Percentiles rank a stretch among this genome's conserved stretches.
Conservation (phyloP, 2,113 vertebrate species). For the Taxidea taxus region DNA sequence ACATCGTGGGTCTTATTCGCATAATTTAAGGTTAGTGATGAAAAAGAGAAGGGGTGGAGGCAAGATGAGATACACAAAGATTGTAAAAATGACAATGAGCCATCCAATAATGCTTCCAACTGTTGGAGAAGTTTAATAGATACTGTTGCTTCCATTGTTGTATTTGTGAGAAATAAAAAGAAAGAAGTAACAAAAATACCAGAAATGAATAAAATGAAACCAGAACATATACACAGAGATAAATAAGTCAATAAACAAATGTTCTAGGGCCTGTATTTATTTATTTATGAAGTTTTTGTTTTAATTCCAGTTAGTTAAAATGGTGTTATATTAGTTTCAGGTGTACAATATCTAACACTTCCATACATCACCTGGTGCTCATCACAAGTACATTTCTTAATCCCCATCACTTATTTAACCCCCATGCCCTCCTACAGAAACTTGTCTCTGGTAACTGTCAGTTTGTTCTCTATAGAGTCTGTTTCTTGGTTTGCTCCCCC, state of each 20-base stretch:
- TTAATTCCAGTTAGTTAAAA: not conserved
- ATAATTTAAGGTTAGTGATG: constrained; percentile 38
- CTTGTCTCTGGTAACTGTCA: not conserved
- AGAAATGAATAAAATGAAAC: not conserved
- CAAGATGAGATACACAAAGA: not conserved
- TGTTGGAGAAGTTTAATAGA: not conserved
- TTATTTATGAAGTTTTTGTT: not conserved
- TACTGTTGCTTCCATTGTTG: not conserved
- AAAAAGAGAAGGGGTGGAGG: not conserved
- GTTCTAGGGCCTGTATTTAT: not conserved
- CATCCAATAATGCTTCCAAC: not conserved
- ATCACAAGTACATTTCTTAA: not conserved
- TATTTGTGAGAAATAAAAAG: constrained; percentile 4
- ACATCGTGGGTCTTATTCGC: not conserved
- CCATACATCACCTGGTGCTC: not conserved
- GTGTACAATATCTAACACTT: not conserved
- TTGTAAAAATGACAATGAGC: not conserved
- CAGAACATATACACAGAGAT: not conserved
- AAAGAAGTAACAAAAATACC: not conserved
- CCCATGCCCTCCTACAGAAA: not conserved
- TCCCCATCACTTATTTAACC: not conserved
- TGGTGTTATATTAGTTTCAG: not conserved
- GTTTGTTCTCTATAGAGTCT: not conserved
- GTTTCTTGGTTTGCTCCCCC: not conserved
- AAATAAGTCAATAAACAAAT: not conserved